Conservation (phyloP, 2,797 vertebrate genomes). For the Microcaecilia unicolor region DNA sequence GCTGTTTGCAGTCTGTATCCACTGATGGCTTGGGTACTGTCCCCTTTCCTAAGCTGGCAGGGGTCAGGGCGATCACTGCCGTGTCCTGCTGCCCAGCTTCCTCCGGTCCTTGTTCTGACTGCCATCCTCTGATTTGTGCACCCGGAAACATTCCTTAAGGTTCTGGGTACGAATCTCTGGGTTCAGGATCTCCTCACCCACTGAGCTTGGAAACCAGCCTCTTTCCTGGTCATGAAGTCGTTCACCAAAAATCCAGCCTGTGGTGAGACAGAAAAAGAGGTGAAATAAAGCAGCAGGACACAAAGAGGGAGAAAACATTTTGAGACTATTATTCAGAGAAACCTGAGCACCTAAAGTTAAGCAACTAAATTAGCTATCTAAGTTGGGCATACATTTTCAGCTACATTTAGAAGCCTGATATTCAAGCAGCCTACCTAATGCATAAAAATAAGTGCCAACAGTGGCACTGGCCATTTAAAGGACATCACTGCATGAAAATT, state of each 20-base stretch:
- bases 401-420: too few relatives aligned
- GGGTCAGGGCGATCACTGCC: conserved; percentile 37
- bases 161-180: conserved; percentile 87
- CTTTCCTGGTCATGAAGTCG: conserved; percentile 86
- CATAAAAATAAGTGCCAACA: too few relatives aligned
- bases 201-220: conserved; percentile 89
- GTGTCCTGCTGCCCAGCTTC: conserved; percentile 63
- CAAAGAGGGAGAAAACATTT: too few relatives aligned
- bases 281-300: too few relatives aligned
- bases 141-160: conserved; percentile 79
- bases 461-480: too few relatives aligned
- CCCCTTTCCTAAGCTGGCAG: background rate
- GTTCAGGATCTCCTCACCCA: conserved; percentile 86
- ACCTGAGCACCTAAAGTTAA: too few relatives aligned
- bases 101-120: conserved; percentile 51
- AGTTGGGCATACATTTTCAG: too few relatives aligned
- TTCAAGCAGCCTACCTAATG: too few relatives aligned
- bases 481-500: too few relatives aligned
- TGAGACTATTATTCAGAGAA: too few relatives aligned
- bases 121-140: conserved; percentile 78
- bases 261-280: background rate
- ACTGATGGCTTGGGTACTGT: background rate
- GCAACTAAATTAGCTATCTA: too few relatives aligned
- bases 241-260: conserved; percentile 93
- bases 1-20: conserved; percentile 1